These are phyloP conservation scores for Fistularia tabacaria DNA, from an alignment of 2,797 vertebrate genomes.

Conservation along the genomic window DNA sequence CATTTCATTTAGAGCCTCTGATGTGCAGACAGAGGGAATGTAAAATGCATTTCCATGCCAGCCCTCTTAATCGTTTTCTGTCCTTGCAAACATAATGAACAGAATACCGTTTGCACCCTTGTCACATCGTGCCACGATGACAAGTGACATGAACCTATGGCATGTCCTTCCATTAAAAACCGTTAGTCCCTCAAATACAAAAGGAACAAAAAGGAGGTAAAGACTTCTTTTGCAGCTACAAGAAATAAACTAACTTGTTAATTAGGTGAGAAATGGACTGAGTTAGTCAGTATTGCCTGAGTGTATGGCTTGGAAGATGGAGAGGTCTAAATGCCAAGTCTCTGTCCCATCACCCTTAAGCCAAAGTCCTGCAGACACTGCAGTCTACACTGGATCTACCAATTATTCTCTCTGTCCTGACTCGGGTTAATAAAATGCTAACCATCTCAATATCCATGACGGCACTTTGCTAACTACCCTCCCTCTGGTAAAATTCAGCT, in stretches of 20 bases:
- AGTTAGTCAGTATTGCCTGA: conserved; percentile 38
- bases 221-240: conserved; percentile 44
- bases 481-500: conserved; percentile 60
- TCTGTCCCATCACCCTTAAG: conserved; percentile 52
- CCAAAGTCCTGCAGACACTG: conserved; percentile 64
- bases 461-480: conserved; percentile 63
- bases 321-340: conserved; percentile 66
- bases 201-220: conserved; percentile 11
- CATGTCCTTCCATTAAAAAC: conserved; percentile 4
- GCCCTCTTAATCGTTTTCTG: conserved; percentile 44
- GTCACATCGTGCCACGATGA: conserved; percentile 43
- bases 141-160: conserved; percentile 43
- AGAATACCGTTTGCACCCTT: conserved; percentile 48
- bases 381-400: conserved; percentile 66
- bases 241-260: conserved; percentile 61
- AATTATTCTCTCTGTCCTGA: conserved; percentile 58
- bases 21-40: conserved; percentile 57
- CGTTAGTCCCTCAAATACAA: neutral
- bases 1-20: conserved; percentile 67
- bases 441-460: conserved; percentile 67
- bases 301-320: conserved; percentile 47
- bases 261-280: conserved; percentile 53
- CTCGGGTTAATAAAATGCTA: conserved; percentile 72
- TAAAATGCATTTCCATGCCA: conserved; percentile 53
- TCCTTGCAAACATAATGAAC: conserved; percentile 52